phyloP scores from a whole-genome alignment of 2,888 invertebrate species.

The Oeneis ivallda region DNA sequence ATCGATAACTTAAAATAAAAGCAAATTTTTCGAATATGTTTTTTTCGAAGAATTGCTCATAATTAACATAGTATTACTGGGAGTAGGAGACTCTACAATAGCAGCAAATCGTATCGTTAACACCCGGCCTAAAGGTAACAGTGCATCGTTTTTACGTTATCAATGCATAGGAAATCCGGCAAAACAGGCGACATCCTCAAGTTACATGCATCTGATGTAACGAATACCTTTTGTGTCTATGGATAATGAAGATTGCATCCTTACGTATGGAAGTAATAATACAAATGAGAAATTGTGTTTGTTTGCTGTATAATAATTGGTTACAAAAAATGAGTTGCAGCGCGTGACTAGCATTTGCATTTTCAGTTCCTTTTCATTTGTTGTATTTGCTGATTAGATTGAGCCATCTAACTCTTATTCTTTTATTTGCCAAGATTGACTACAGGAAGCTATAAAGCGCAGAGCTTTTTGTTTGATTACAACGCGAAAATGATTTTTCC shows the following conservation, averaged over 20 bases:
- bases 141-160: constrained; percentile 21
- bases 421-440: background rate
- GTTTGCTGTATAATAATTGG: too few species aligned
- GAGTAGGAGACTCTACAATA: background rate
- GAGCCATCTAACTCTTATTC: too few species aligned
- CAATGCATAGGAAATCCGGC: constrained; percentile 35
- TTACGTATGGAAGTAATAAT: background rate
- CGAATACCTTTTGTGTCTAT: constrained; percentile 24
- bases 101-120: background rate
- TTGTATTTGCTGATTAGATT: too few species aligned
- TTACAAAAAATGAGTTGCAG: too few species aligned
- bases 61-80: too few species aligned
- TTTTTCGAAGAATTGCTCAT: too few species aligned
- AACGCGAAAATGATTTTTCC: constrained; percentile 17
- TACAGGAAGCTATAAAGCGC: constrained; percentile 26
- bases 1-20: too few species aligned
- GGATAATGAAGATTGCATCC: background rate
- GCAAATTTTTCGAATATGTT: too few species aligned
- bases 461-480: background rate
- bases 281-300: background rate
- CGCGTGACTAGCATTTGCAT: too few species aligned
- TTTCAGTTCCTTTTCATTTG: too few species aligned
- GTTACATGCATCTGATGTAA: constrained; percentile 28
- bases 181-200: constrained; percentile 28
- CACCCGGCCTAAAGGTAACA: constrained; percentile 2